Base-by-base conservation (phyloP, 2,797 vertebrate species). In the Myotis daubentonii region DNA sequence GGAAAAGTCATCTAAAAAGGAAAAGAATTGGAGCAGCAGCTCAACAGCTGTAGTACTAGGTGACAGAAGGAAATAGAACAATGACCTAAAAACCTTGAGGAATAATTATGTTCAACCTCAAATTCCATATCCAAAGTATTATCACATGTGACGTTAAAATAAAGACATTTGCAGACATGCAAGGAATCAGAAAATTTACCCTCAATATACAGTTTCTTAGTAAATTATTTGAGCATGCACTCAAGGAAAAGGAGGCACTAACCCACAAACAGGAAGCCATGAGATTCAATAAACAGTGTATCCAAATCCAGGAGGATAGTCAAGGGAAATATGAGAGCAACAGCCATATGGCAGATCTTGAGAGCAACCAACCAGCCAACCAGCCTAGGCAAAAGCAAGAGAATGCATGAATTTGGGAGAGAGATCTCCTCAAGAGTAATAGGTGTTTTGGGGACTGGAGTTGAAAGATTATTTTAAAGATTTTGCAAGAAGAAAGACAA, bases 31-130 rank as follows among this genome's bases (percentile, higher is more conserved):
- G 44, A 93, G 16, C 15, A 89, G 60, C 0, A 72, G 16, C 49
- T 85, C 12, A 78, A 89, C 15, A 88, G 13, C 41, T 83, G n/a
- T 19, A 28, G 44, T 16, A 28, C 4, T 36, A 86, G 60, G 53
- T 84, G 33, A 84, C 23, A 95, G 23, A 94, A 89, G n/a, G 80
- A 92, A 94, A 93, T 0, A 87, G 33, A 94, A 84, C 4, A 36
- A 85, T 47, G 19, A 94, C 19, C 66, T 89, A 89, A 94, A 93
- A 89, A 53, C 53, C 38, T 12, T 84, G 57, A 85, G 70, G 60
- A 66, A 87, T 33, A 81, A 53, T 81, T 79, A 83, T 12, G 49
- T 74, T 49, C 84, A 86, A 91, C n/a, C 68, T 76, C 62, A 88
- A 88, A 93, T 68, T 93, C n/a, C 87, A 91, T 60, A 71, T 49